Evolutionary conservation across 2,888 invertebrate species (phyloP), one percentile per base, ranked within the genome.

Genomic region (Acronicta aceris): DNA sequence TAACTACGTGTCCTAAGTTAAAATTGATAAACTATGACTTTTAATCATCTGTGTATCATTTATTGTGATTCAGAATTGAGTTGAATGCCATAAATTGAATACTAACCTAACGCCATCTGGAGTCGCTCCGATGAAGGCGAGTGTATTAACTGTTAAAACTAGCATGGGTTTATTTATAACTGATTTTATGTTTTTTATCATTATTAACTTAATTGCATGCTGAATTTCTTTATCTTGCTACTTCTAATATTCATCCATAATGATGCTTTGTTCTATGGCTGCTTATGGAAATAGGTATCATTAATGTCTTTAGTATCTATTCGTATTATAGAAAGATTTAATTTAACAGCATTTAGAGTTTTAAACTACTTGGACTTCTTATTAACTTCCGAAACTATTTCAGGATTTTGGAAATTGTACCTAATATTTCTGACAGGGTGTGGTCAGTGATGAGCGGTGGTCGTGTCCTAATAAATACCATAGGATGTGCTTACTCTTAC

Each of bases 91-190:
- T 36, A 57, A 42, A 65, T 57, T 52, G 36, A 53, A 64, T 59
- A 47, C 15, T 53, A 49, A 54, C 53, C 46, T 30, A 75, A 60
- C 72, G 63, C 76, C 67, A 75, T 71, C 72, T 76, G 49, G 56
- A 50, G 46, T 51, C 53, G 45, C 9, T 55, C 21, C 47, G 15
- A 8, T 58, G 47, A 48, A 70, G 16, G 75, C 54, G 36, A 42
- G n/a, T 25, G 57, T 62, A 33, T 43, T 52, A 57, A 56, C 21
- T 57, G 41, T 59, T 52, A 51, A 52, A 73, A 57, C 40, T 38
- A 41, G 33, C 36, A 43, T 51, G 57, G 54, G 33, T 61, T 46
- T 53, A 53, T 60, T 58, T 55, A 36, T 40, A 38, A 42, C 30
- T 21, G 41, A 16, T 33, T 38, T 33, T 42, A 9, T 30, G 27